phyloP scores from a whole-genome alignment of 2,113 vertebrate genomes.

The Heloderma charlesbogerti region DNA sequence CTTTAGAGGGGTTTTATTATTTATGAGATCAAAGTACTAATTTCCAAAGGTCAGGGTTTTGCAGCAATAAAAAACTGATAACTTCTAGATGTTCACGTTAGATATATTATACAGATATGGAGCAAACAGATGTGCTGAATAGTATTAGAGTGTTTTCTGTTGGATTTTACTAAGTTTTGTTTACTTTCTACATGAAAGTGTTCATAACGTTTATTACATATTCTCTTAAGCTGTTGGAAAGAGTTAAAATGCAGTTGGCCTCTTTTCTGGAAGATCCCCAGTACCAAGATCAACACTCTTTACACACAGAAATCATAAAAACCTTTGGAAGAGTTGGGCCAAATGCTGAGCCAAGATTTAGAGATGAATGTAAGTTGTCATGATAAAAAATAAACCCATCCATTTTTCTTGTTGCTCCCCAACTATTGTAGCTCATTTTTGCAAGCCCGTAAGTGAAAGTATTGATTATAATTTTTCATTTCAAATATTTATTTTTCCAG shows the following conservation, averaged over 20 bases:
- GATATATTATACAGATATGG: neutral
- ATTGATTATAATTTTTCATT: conserved; percentile 5
- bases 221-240: conserved; percentile 89
- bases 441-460: neutral
- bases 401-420: neutral
- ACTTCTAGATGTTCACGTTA: neutral
- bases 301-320: conserved; percentile 97
- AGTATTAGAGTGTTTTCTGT: neutral
- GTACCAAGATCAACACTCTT: conserved; percentile 97
- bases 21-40: neutral
- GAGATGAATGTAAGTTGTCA: conserved; percentile 93
- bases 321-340: conserved; percentile 97
- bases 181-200: neutral
- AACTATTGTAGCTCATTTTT: neutral
- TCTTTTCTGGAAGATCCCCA: conserved; percentile 98
- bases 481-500: conserved; percentile 74
- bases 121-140: neutral
- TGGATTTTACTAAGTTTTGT: neutral
- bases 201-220: conserved; percentile 5
- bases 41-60: neutral
- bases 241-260: conserved; percentile 98
- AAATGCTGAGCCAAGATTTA: conserved; percentile 96
- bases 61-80: neutral
- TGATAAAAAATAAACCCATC: conserved; percentile 23
- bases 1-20: neutral